Base-by-base conservation (phyloP, 2,113 vertebrate genomes). In the Aramus guarauna region DNA sequence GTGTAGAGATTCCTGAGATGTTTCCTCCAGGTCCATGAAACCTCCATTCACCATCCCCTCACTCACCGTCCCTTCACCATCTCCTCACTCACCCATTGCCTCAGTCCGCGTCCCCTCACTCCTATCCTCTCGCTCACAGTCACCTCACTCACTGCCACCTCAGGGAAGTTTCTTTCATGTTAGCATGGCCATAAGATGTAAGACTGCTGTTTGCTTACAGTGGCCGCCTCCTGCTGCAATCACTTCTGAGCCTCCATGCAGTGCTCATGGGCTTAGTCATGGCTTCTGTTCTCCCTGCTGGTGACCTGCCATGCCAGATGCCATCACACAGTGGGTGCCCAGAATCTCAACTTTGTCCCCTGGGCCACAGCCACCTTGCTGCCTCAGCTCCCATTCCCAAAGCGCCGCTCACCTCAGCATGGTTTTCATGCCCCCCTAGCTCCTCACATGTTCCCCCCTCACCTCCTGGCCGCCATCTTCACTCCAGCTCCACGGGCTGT, bases 261-360 rank as follows among this genome's bases (percentile, higher is more conserved):
- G 23, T 32, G 34, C 64, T 16, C 0, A 1, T 0, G 6, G 39
- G 48, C 11, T 36, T 41, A 39, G 36, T 59, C 7, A 9, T 15
- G 52, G 71, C 56, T 62, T 37, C 53, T 36, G 21, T 55, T 41
- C n/a, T 60, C 26, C 23, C 12, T 0, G 4, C 15, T 13, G 16
- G 55, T 67, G 60, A 55, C 32, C 27, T 1, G 3, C 47, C 0
- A 1, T 27, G 36, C 73, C 67, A 68, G 60, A 53, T 16, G 67
- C 19, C 62, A 52, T 63, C 67, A 50, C 2, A 4, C 20, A 21
- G 39, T 11, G 2, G 0, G 1, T 53, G 37, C 41, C 37, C 29
- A 1, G 0, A 0, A 45, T 27, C 58, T 58, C 26, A 8, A 0
- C 27, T 12, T 45, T 17, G 8, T 15, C 13, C 36, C 9, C 5